Base-by-base conservation (phyloP, 2,797 vertebrate species). In the Spea hammondii region DNA sequence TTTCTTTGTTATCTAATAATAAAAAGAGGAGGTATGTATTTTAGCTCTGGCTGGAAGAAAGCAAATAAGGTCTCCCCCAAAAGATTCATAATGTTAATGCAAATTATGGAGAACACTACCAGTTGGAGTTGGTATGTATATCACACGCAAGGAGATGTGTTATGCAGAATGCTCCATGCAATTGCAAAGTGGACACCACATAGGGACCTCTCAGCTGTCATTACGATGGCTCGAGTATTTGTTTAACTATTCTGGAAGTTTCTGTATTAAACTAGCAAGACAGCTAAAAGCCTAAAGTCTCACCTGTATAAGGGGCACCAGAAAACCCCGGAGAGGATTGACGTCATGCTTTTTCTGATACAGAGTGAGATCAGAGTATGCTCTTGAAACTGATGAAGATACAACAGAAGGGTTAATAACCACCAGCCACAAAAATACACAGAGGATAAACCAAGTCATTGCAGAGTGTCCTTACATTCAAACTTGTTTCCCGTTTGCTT, bases 331-430 rank as follows among this genome's bases (percentile, higher is more conserved):
- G 0, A 94, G 74, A 45, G 95, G 91, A 78, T 95, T 95, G 6
- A 97, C 86, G 4, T 94, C 90, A 47, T 97, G 86, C 70, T 92
- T 94, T 88, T 95, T 96, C 90, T 96, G 94, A 85, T 95, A 97
- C 70, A 91, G 4, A 32, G 81, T 87, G 83, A 97, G 86, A 4
- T 96, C 95, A 0, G 93, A 86, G 83, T 93, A 93, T 2, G 91
- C 91, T 88, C 89, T 95, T 74, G 93, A 88, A 85, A 94, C 96
- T 97, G 87, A 8, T 5, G n/a, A 0, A 45, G 51, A 13, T 45
- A 65, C 32, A 66, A 65, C 4, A 32, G 48, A 62, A 55, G 47
- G 53, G 4, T 64, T 54, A 8, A 12, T 54, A 8, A 54, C 51
- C 7, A 54, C 11, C 7, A 54, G 51, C 51, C 5, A 62, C n/a